Base-by-base conservation (phyloP, 2,888 invertebrate genomes). In the Parochlus steinenii region DNA sequence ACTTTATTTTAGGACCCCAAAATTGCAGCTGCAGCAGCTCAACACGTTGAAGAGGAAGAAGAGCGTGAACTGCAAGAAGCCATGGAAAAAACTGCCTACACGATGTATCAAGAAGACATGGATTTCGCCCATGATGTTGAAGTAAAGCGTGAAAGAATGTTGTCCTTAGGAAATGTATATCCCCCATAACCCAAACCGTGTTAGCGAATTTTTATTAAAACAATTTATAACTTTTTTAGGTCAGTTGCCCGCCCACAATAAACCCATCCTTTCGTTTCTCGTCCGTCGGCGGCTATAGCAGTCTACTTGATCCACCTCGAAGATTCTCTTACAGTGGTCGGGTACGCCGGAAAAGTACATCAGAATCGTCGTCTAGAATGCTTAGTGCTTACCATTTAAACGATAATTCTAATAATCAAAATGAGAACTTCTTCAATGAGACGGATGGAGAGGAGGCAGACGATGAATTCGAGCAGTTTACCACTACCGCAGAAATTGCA, bases 1-100 rank as follows among this genome's bases (percentile, higher is more conserved):
- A n/a, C 4, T 15, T 20, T 12, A 22, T 35, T 58, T 41, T 55
- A 63, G 54, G 81, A 85, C 58, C 82, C 83, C 22, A 76, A 78
- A 53, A 63, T 83, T 54, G 81, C 80, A 16, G 79, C 78, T 31
- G 69, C 79, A 32, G 78, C 77, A 1, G 81, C 79, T 42, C 80
- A 77, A 3, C 81, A 77, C 37, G 77, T 78, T 57, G 69, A 74
- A 45, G 70, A 70, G 32, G 74, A 73, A 49, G 78, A 78, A 51
- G 80, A 81, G 49, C 66, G 76, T 6, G 76, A 79, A 45, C 60
- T 80, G 26, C 76, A 71, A 31, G 75, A 77, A 36, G 80, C 78
- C 18, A 58, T 80, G 43, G 80, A 80, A 47, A 78, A 74, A 43
- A 65, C 64, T n/a, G 60, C 60, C 31, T 63, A 63, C 50, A 62